Evolutionary conservation across 2,888 invertebrate species (phyloP).

Genomic region (Seira ritae): DNA sequence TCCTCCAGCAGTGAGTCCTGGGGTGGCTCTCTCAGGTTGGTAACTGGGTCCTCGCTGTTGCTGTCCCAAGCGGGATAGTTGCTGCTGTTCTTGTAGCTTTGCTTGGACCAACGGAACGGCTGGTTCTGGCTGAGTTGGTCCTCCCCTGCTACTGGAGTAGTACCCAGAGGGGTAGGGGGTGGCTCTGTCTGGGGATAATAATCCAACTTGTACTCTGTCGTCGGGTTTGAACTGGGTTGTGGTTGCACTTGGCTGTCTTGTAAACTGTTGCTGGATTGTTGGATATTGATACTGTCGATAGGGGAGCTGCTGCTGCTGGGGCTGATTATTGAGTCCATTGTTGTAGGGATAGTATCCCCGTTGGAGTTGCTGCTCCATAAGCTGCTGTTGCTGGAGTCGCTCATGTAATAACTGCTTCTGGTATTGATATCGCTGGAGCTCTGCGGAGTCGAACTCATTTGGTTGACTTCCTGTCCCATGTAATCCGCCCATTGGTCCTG

Average conservation of each 20-base stretch:
- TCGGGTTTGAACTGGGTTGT: neutral
- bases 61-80: neutral
- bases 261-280: neutral
- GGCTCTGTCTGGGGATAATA: neutral
- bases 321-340: too few species aligned
- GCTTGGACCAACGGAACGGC: too few species aligned
- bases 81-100: too few species aligned
- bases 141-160: neutral
- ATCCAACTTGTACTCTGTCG: neutral
- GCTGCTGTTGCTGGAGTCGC: constrained; percentile 9
- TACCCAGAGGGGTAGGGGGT: neutral
- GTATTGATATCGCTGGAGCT: neutral
- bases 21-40: neutral
- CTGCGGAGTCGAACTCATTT: neutral
- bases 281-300: neutral
- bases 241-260: neutral
- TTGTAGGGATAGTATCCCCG: neutral
- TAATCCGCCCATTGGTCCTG: too few species aligned
- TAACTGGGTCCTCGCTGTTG: neutral
- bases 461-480: too few species aligned
- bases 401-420: neutral
- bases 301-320: neutral
- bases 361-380: neutral
- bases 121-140: too few species aligned
- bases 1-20: neutral